A percentile compares a stretch with the other conserved stretches of the same genome.
Conservation (phyloP, 1,140 invertebrate genomes). For the Saccostrea cuccullata region DNA sequence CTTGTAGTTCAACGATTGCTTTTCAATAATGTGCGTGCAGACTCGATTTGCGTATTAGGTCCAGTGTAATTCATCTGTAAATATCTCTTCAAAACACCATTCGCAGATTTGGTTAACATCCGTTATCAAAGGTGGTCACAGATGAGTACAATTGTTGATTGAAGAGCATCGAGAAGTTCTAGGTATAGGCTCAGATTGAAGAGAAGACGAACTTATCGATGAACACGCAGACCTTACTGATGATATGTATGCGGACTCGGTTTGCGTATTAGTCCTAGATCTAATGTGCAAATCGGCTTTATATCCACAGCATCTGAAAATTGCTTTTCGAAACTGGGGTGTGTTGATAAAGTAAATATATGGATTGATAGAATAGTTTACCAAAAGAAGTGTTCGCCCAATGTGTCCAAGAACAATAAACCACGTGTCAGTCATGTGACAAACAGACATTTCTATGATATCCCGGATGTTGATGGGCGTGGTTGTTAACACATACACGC, state of each 20-base stretch:
- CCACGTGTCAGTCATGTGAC: constrained; percentile 34
- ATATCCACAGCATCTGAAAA: not conserved
- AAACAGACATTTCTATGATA: not conserved
- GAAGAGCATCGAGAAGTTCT: not conserved
- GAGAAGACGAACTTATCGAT: not conserved
- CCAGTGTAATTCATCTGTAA: too few species aligned
- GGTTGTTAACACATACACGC: constrained; percentile 39
- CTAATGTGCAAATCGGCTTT: not conserved
- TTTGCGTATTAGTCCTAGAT: not conserved
- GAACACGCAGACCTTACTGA: not conserved
- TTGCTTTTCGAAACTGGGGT: not conserved
- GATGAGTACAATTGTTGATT: not conserved
- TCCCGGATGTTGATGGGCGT: constrained; percentile 38
- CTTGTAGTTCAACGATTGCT: too few species aligned
- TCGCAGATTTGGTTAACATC: too few species aligned
- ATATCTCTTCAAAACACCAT: too few species aligned
- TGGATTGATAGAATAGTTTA: constrained; percentile 44
- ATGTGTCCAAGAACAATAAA: constrained; percentile 37
- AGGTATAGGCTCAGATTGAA: not conserved
- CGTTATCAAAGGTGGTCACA: too few species aligned
- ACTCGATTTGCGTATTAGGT: too few species aligned
- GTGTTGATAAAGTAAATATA: constrained; percentile 46
- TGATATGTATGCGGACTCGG: not conserved
- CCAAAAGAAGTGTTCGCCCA: constrained; percentile 1
- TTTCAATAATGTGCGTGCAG: too few species aligned